Percentiles rank a stretch among this genome's conserved stretches.
These are phyloP conservation scores for Clarias magur DNA, from an alignment of 2,113 vertebrate species.

Conservation along the genomic window DNA sequence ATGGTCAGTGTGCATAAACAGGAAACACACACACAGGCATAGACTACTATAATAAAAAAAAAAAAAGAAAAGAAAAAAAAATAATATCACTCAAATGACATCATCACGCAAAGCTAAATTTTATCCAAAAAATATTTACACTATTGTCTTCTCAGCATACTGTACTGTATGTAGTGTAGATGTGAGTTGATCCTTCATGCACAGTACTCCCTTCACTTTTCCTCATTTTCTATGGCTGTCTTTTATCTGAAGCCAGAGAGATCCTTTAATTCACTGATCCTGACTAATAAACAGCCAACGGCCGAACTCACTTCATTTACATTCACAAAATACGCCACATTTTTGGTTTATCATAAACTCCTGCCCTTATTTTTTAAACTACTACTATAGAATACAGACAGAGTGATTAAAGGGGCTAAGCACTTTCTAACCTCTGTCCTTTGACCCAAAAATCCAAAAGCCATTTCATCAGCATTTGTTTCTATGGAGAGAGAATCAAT, in stretches of 20 bases:
- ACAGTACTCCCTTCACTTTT: background rate
- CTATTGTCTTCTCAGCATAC: background rate
- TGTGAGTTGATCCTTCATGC: background rate
- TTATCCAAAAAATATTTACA: background rate
- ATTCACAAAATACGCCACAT: background rate
- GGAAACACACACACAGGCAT: background rate
- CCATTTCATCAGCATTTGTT: background rate
- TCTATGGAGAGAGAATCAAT: background rate
- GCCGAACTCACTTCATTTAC: background rate
- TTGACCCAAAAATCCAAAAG: background rate
- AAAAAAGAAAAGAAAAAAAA: background rate
- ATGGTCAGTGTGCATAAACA: constrained; percentile 12
- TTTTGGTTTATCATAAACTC: background rate
- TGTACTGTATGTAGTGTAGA: constrained; percentile 11
- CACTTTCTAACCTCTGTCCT: background rate
- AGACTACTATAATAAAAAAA: background rate
- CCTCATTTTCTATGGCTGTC: background rate
- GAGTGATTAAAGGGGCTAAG: background rate
- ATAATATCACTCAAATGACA: background rate
- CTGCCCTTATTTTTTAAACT: background rate
- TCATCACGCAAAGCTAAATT: background rate
- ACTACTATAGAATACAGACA: background rate
- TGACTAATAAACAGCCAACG: background rate
- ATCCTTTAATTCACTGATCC: background rate
- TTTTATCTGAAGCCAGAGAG: background rate